Evolutionary conservation across 2,113 vertebrate species (phyloP).

Genomic region (Nettapus auritus): DNA sequence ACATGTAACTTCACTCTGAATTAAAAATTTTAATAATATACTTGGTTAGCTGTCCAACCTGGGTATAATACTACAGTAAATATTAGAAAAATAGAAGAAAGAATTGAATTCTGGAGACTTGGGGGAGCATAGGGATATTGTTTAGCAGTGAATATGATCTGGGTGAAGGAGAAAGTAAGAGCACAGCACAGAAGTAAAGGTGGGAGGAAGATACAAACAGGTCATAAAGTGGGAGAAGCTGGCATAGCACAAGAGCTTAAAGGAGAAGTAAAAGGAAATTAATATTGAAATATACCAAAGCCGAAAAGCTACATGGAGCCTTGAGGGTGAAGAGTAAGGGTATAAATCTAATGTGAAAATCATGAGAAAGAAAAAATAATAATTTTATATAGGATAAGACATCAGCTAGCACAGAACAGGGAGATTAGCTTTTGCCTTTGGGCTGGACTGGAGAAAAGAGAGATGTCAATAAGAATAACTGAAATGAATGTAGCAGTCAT

Average conservation of each 20-base stretch:
- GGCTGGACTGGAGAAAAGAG: conserved; percentile 10
- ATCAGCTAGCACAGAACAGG: conserved; percentile 36
- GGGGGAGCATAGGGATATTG: not conserved
- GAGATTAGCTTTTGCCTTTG: conserved; percentile 47
- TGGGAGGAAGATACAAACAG: not conserved
- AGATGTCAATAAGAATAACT: conserved; percentile 42
- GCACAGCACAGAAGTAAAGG: not conserved
- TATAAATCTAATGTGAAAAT: not conserved
- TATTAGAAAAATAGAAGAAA: not conserved
- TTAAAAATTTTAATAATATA: conserved; percentile 14
- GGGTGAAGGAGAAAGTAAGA: not conserved
- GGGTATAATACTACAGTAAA: not conserved
- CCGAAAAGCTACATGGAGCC: not conserved
- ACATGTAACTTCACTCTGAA: not conserved
- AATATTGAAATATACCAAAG: not conserved
- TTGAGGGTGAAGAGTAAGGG: not conserved
- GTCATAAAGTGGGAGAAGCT: not conserved
- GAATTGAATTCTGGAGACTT: not conserved
- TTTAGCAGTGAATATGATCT: not conserved
- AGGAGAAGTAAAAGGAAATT: conserved; percentile 35
- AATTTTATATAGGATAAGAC: conserved; percentile 9
- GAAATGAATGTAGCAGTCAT: not conserved
- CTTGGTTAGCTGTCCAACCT: not conserved
- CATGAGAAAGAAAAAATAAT: not conserved
- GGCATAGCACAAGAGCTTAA: not conserved